phyloP scores from a whole-genome alignment of 1,140 invertebrate species.

The Reticulitermes speratus region DNA sequence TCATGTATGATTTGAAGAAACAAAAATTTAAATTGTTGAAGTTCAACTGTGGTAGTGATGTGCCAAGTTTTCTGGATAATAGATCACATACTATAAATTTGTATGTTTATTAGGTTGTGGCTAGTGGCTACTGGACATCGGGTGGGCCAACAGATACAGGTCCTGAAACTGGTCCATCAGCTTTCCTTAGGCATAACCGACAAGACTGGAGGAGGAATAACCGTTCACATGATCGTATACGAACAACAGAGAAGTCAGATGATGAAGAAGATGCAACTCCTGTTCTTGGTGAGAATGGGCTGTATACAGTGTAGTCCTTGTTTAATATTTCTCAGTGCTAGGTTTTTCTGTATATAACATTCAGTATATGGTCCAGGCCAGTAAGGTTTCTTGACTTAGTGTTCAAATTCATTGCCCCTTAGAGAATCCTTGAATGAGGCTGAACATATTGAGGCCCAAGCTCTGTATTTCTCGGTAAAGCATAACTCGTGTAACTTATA shows the following conservation, averaged over 20 bases:
- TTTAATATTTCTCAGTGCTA: constrained; percentile 20
- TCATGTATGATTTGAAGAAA: too few relatives aligned
- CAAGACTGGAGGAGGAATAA: constrained; percentile 35
- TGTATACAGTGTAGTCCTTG: constrained; percentile 22
- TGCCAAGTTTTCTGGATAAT: too few relatives aligned
- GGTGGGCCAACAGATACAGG: constrained; percentile 39
- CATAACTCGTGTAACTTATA: too few relatives aligned
- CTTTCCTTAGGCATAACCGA: constrained; percentile 44
- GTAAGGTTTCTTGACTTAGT: too few relatives aligned
- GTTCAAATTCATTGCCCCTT: too few relatives aligned
- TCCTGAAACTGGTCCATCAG: constrained; percentile 45
- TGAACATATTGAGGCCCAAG: too few relatives aligned
- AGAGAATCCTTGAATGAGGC: too few relatives aligned
- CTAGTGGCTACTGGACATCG: constrained; percentile 30
- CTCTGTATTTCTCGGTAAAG: too few relatives aligned
- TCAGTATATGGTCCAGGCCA: neutral
- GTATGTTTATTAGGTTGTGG: constrained; percentile 24
- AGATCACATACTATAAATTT: neutral
- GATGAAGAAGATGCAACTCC: constrained; percentile 37
- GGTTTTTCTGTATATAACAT: neutral
- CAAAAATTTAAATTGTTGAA: too few relatives aligned
- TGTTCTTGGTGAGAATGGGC: constrained; percentile 45
- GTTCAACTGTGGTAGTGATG: too few relatives aligned
- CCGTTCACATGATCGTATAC: constrained; percentile 29
- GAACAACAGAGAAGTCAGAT: constrained; percentile 34